These are phyloP conservation scores for Elysia crispata DNA, from an alignment of 2,888 invertebrate species.

Conservation along the genomic window DNA sequence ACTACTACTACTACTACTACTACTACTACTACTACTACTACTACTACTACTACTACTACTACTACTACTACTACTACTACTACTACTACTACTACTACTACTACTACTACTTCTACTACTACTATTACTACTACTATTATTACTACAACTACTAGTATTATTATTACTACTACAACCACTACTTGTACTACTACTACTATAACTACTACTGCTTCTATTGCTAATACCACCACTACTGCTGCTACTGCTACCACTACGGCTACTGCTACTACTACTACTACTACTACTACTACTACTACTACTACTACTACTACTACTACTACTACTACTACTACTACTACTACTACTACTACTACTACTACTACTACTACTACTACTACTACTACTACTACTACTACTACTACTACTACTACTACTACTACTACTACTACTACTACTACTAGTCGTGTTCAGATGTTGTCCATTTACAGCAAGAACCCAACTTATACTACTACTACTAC, in stretches of 20 bases:
- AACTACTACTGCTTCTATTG: too few species aligned
- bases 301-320: constrained; percentile 9
- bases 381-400: constrained; percentile 12
- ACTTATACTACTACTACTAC: too few species aligned
- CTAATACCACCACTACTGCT: too few species aligned
- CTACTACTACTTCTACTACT: constrained; percentile 4
- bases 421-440: constrained; percentile 43
- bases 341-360: constrained; percentile 1
- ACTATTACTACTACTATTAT: background rate
- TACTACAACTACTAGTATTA: background rate
- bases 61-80: background rate
- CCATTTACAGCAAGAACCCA: too few species aligned
- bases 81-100: constrained; percentile 9
- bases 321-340: background rate
- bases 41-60: background rate
- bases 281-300: constrained; percentile 9
- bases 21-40: background rate
- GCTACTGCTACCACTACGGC: too few species aligned
- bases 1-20: too few species aligned
- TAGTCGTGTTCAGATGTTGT: too few species aligned
- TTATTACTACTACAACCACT: too few species aligned
- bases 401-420: constrained; percentile 21
- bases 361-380: constrained; percentile 9
- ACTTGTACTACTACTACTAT: too few species aligned
- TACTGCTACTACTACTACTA: too few species aligned